Conservation (phyloP, 2,888 invertebrate genomes). For the Archips xylosteana region DNA sequence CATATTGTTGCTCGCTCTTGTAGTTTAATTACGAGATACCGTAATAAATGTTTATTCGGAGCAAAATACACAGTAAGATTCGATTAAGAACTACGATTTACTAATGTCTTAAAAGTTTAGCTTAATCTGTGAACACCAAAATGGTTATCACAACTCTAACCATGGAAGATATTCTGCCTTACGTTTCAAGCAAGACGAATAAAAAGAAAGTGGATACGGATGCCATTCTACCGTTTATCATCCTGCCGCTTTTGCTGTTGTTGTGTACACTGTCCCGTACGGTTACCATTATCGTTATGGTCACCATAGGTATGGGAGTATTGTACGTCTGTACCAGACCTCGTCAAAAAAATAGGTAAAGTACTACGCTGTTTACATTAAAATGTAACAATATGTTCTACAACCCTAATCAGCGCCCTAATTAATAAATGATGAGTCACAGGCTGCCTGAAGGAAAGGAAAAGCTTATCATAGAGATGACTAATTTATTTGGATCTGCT, state of each 20-base stretch:
- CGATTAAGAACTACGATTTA: not conserved
- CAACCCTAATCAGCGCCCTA: not conserved
- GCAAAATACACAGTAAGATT: constrained; percentile 1
- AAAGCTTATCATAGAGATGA: not conserved
- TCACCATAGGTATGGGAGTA: constrained; percentile 74
- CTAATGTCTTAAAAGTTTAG: not conserved
- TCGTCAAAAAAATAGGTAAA: constrained; percentile 76
- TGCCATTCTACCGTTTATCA: constrained; percentile 71
- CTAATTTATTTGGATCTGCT: no score
- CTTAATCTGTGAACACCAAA: constrained; percentile 37
- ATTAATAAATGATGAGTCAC: not conserved
- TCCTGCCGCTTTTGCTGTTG: constrained; percentile 70
- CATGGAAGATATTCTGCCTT: constrained; percentile 68
- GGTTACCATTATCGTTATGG: constrained; percentile 71
- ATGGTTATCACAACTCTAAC: constrained; percentile 64
- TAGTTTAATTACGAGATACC: not conserved
- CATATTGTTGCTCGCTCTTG: constrained; percentile 17
- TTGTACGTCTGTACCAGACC: constrained; percentile 76
- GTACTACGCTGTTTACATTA: constrained; percentile 1
- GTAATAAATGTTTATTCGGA: constrained; percentile 16
- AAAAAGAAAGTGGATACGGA: constrained; percentile 72
- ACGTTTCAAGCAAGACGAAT: constrained; percentile 57
- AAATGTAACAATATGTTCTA: not conserved
- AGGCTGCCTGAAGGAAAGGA: not conserved
- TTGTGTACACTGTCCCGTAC: constrained; percentile 69